Conservation (phyloP, 37 sponge, comb jelly and placozoan species). For the Beroe forskalii region DNA sequence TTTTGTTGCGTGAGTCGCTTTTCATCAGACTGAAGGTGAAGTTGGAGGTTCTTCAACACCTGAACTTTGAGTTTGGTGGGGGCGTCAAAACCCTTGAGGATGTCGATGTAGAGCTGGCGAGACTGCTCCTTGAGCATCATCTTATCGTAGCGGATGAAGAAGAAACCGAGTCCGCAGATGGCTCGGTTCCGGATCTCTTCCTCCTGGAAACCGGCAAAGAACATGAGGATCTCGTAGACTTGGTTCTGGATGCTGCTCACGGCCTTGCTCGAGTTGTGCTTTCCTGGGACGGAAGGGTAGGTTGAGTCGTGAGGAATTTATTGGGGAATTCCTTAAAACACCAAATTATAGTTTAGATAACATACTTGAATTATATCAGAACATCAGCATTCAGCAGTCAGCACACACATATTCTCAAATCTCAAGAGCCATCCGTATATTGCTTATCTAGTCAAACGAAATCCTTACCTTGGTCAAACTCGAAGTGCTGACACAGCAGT, state of each 20-base stretch:
- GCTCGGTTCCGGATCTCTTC: conserved; percentile 76
- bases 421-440: too few relatives aligned
- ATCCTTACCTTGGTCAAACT: conserved; percentile 72
- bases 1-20: conserved; percentile 68
- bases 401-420: too few relatives aligned
- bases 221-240: conserved; percentile 74
- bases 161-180: conserved; percentile 80
- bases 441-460: too few relatives aligned
- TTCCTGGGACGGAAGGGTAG: too few relatives aligned
- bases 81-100: conserved; percentile 68
- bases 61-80: conserved; percentile 60
- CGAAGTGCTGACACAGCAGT: conserved; percentile 89
- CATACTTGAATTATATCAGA: too few relatives aligned
- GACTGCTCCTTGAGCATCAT: conserved; percentile 75
- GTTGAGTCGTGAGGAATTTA: too few relatives aligned
- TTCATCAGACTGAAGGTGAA: conserved; percentile 80
- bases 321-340: too few relatives aligned
- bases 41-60: conserved; percentile 80
- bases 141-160: conserved; percentile 83
- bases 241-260: conserved; percentile 41
- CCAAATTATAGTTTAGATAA: too few relatives aligned
- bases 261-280: neutral
- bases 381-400: too few relatives aligned
- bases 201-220: conserved; percentile 73
- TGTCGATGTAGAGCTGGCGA: conserved; percentile 70